Conservation (phyloP, 2,797 vertebrate genomes). For the Acanthurus leucopareius region DNA sequence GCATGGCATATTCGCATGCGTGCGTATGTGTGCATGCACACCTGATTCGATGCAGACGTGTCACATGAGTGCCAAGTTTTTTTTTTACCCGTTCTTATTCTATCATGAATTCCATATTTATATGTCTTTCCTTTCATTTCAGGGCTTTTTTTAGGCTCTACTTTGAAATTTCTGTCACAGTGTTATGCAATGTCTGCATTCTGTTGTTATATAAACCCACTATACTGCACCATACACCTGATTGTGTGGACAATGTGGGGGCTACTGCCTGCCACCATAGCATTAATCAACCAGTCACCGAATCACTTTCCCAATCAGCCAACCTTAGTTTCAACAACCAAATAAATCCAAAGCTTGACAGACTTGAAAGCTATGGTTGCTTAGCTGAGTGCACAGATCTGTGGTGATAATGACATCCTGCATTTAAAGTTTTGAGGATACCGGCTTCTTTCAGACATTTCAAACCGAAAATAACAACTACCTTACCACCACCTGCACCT, state of each 20-base stretch:
- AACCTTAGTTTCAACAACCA: no score
- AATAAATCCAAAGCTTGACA: no score
- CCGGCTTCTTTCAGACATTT: neutral
- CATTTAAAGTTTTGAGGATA: neutral
- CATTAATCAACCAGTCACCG: neutral
- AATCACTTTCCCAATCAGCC: neutral
- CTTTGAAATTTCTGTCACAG: neutral
- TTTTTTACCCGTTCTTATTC: neutral
- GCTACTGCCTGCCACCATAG: neutral
- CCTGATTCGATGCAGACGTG: neutral
- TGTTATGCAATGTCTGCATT: neutral
- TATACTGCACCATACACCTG: neutral
- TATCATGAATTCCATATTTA: neutral
- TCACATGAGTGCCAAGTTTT: neutral
- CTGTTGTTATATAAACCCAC: neutral
- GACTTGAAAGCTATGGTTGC: no score
- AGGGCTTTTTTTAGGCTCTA: neutral
- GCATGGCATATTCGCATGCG: constrained; percentile 9
- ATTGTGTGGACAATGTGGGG: neutral
- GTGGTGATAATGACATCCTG: neutral
- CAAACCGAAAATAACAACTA: neutral
- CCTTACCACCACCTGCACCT: neutral
- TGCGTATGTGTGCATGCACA: neutral
- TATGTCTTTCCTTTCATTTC: neutral
- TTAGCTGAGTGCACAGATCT: neutral